Evolutionary conservation across 2,797 vertebrate genomes (phyloP), one percentile per base, ranked within the genome.

Genomic region (Sebastes minor): DNA sequence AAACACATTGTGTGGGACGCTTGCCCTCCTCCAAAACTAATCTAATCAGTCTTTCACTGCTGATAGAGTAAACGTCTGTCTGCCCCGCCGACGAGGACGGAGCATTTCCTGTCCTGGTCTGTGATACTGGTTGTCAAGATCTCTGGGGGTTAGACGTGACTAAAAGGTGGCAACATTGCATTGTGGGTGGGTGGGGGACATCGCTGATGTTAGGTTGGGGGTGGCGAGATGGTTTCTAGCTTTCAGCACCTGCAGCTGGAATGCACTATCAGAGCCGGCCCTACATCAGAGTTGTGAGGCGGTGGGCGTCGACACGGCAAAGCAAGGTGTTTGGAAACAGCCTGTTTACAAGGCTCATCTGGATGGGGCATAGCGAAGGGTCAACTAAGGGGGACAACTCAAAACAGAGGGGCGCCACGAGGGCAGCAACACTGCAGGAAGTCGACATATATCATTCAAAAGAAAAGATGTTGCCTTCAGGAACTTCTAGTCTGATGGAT

Each of bases 1-100:
- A 96, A 96, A 95, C 94, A 76, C 83, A 95, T 94, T 92, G 91
- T 91, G 86, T 83, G 88, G 88, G 89, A 86, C 22, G 57, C 86
- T 88, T 74, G 81, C 78, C 89, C 91, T 91, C 82, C 80, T 86
- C 87, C 85, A 88, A 91, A 94, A 93, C 93, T 88, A 94, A 96
- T 96, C 95, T 95, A 95, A 96, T 96, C 95, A 94, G 86, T 91
- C 91, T 87, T 92, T 91, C 90, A 89, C 84, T 87, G 87, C 94
- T 93, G 96, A 95, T 96, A 95, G 96, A 96, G 92, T 96, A 96
- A 96, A 96, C 95, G 94, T 95, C 89, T 91, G 94, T 95, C 92
- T 92, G 82, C 94, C 92, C 94, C 92, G 92, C 93, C 86, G 95
- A 96, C 95, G 95, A 96, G 93, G 86, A 93, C 95, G 91, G 93